Base-by-base conservation (phyloP, 2,113 vertebrate species). In the Sitta europaea region DNA sequence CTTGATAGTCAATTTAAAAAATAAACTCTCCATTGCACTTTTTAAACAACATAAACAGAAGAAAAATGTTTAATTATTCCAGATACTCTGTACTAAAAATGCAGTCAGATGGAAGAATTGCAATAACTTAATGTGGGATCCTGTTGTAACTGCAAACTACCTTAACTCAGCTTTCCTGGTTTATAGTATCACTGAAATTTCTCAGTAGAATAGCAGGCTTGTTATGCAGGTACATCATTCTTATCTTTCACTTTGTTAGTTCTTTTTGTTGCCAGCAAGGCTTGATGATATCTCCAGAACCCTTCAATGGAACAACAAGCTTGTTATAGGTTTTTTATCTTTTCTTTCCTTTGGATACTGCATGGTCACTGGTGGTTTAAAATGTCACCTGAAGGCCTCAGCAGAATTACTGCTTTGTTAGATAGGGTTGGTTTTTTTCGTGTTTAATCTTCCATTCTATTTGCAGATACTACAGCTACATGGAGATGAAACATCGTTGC, bases 321-420 rank as follows among this genome's bases (percentile, higher is more conserved):
- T 97, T 98, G 97, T 98, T 96, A 98, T 82, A 97, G 84, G 95
- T 88, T 96, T 94, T 97, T 98, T 98, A 98, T 98, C 98, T 97
- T 94, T 61, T 97, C 80, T 98, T 96, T 95, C 88, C 62, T 97
- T 97, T 97, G 94, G 97, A 96, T 95, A 61, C 90, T 88, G 45
- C 43, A 7, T 91, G 74, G 92, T 94, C 97, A 97, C 96, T 4
- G 13, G 96, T 96, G 97, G 94, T 97, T 98, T 97, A 92, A 96
- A 95, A 76, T 95, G 95, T 97, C 97, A 95, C 90, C 78, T 86
- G 88, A 92, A 90, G 96, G 93, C 86, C 89, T 90, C 88, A 84
- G 80, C 80, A 97, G 93, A 96, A 79, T 92, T 96, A 90, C 71
- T 95, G 73, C 86, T 96, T 96, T 97, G 93, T 97, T 97, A 92